Evolutionary conservation across 2,113 vertebrate genomes (phyloP).

Genomic region (Puntigrus tetrazona): DNA sequence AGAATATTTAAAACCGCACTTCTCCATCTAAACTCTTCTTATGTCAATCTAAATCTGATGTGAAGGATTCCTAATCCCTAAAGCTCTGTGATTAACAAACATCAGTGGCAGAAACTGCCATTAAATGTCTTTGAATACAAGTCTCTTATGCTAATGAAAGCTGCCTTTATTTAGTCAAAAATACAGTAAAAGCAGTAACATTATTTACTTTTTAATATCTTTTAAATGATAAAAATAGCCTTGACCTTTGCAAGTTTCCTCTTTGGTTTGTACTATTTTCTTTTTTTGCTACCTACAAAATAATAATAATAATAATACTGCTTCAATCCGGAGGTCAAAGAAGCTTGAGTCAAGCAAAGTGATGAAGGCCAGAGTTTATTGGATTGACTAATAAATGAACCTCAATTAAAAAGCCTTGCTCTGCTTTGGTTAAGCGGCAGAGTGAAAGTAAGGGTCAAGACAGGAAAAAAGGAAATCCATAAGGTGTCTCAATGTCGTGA

Average conservation of each 20-base stretch:
- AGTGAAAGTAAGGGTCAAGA: background rate
- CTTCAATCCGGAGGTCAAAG: background rate
- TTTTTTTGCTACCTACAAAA: background rate
- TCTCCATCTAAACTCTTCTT: too few species aligned
- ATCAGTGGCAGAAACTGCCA: background rate
- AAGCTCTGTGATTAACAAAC: background rate
- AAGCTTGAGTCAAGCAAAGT: background rate
- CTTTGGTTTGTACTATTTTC: background rate
- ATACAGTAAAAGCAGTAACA: background rate
- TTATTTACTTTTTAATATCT: too few species aligned
- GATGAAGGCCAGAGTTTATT: background rate
- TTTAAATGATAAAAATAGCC: too few species aligned
- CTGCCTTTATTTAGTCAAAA: background rate
- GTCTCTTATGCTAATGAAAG: background rate
- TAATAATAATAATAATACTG: background rate
- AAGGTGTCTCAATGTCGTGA: background rate
- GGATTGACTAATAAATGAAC: background rate
- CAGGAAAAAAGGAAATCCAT: background rate
- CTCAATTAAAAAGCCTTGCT: background rate
- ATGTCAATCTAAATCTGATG: background rate
- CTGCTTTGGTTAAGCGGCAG: conserved; percentile 3
- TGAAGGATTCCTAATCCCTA: background rate
- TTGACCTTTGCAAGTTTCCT: background rate
- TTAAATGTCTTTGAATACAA: background rate
- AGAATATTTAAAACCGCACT: too few species aligned